Base-by-base conservation (phyloP, 1,140 invertebrate species). In the Bicyclus anynana region DNA sequence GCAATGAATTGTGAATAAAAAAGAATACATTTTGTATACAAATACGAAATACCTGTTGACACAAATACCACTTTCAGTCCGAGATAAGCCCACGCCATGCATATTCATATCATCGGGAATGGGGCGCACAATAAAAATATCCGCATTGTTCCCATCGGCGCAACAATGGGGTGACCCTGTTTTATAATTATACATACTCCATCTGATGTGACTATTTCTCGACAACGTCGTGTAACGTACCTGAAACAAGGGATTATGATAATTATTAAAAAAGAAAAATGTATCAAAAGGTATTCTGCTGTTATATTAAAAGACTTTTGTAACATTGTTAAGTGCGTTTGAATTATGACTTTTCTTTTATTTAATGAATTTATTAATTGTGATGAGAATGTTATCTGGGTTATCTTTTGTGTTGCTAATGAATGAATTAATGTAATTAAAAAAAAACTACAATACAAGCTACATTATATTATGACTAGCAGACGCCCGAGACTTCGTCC, bases 171-270 rank as follows among this genome's bases (percentile, higher is more conserved):
- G 33, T 35, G 33, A 35, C 33, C 33, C 33, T 35, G 33, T 40
- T 40, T 40, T 18, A 40, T 40, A 40, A 40, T 40, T 16, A 40
- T 40, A 12, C n/a, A 17, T 44, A 44, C 40, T 44, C 40, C 40
- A 38, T 38, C 35, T 38, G 40, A 44, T 44, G 42, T 40, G 37
- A 13, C 37, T 23, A 21, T 10, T 44, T n/a, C 42, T 17, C 37
- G 14, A 44, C 17, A 16, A 40, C 37, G 37, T 17, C 37, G 17
- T 44, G 42, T 44, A 12, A 44, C 42, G 18, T 44, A 44, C 42
- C 42, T 44, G 42, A 44, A 44, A 44, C 42, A 44, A 44, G 17
- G 10, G 2, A n/a, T 2, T 12, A 40, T 14, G 17, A 17, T 2
- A 40, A 17, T 40, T 40, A 13, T 35, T 10, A 35, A n/a, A 23